Base-by-base conservation (phyloP, 2,797 vertebrate species). In the Rhabdophis nuchalis region DNA sequence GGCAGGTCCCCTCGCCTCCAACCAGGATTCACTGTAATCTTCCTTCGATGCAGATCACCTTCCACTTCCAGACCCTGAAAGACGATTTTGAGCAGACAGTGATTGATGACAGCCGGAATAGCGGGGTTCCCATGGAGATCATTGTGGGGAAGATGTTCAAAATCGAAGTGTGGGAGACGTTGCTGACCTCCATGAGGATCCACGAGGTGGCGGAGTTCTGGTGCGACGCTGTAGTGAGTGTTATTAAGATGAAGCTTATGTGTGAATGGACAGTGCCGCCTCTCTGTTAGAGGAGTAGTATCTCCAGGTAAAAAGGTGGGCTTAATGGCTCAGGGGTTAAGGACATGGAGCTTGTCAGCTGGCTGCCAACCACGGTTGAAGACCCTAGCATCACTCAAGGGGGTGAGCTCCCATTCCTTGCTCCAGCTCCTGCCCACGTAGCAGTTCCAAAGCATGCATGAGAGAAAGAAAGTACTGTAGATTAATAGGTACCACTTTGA, bases 141-240 rank as follows among this genome's bases (percentile, higher is more conserved):
- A 98, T 98, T 36, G 97, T 98, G 23, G 98, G 98, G 93, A 99
- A 98, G 96, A 98, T 99, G 98, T 98, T 99, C 97, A 99, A 99
- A 97, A 97, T 99, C 96, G 98, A 98, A 94, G 97, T 99, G 72
- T 99, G 98, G 98, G 98, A 99, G 97, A 98, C 97, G 0, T 96
- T 99, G 95, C 96, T 99, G 90, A 98, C 93, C 7, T 98, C 98
- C 94, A 99, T 99, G 98, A 97, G 98, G 96, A 87, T 97, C 0
- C 98, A 98, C 46, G 98, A 99, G 94, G 98, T 99, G 97, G 98
- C 98, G 0, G 98, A 99, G 96, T 99, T 99, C 97, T 99, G 98
- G 98, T 99, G 98, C 0, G 98, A 99, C 0, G 93, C 98, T 46
- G 88, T 97, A 1, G 98, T 99, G 96, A 98, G 98, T 98, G 92